phyloP scores from a whole-genome alignment of 2,888 invertebrate species.

The Phyllotreta cruciferae region DNA sequence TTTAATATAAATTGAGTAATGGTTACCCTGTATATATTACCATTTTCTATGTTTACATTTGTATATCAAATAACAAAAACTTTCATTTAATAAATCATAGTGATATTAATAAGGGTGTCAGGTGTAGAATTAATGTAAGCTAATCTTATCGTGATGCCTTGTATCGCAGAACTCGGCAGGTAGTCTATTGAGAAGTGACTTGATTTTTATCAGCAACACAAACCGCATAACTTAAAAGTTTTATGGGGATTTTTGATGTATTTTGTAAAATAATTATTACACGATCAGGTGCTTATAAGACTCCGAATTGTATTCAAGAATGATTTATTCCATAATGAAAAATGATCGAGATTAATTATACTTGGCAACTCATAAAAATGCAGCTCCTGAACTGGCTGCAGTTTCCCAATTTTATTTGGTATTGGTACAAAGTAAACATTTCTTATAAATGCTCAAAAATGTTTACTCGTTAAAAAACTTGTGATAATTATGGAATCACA shows the following conservation, averaged over 20 bases:
- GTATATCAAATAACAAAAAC: slow-evolving; percentile 35
- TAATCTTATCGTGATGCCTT: slow-evolving; percentile 46
- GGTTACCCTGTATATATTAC: slow-evolving; percentile 32
- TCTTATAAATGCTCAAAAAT: not conserved
- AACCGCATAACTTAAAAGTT: slow-evolving; percentile 8
- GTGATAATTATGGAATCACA: not conserved
- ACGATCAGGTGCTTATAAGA: too few relatives aligned
- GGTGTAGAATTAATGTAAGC: slow-evolving; percentile 49
- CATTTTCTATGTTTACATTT: slow-evolving; percentile 37
- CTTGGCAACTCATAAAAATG: too few relatives aligned
- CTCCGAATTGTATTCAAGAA: too few relatives aligned
- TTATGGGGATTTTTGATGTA: slow-evolving; percentile 16
- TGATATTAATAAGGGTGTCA: slow-evolving; percentile 47
- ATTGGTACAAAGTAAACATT: not conserved
- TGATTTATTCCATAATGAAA: too few relatives aligned
- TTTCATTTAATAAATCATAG: slow-evolving; percentile 40
- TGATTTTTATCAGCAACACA: slow-evolving; percentile 45
- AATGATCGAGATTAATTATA: too few relatives aligned
- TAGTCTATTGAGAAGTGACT: slow-evolving; percentile 47
- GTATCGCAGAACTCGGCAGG: slow-evolving; percentile 46
- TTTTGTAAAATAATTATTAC: slow-evolving; percentile 1
- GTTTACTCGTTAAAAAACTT: not conserved
- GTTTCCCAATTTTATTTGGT: too few relatives aligned
- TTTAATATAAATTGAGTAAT: slow-evolving; percentile 31
- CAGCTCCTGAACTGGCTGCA: too few relatives aligned